phyloP scores from a whole-genome alignment of 2,113 vertebrate species.

The Sceloporus undulatus region DNA sequence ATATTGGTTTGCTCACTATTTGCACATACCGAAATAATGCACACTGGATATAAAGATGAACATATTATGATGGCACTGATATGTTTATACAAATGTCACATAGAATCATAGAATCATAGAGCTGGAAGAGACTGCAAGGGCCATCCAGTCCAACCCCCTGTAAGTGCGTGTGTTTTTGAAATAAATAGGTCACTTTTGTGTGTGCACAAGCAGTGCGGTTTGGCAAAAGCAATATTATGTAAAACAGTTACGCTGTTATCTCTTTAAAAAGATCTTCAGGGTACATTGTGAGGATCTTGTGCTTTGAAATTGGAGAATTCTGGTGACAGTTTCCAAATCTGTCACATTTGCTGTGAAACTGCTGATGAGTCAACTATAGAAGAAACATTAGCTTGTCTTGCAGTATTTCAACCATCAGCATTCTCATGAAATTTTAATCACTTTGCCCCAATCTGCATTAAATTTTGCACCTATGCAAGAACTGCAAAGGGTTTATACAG shows the following conservation, averaged over 20 bases:
- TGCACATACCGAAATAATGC: constrained; percentile 8
- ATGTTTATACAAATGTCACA: not conserved
- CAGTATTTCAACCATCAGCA: not conserved
- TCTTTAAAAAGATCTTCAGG: not conserved
- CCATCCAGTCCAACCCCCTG: not conserved
- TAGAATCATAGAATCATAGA: too few species aligned
- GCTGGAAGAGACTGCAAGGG: too few species aligned
- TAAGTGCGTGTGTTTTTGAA: not conserved
- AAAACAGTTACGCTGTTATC: not conserved
- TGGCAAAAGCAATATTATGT: not conserved
- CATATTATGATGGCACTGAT: not conserved
- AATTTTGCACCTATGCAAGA: not conserved
- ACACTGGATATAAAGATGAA: too few species aligned
- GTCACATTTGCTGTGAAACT: not conserved
- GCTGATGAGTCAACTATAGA: not conserved
- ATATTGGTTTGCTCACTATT: constrained; percentile 49
- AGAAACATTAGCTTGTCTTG: not conserved
- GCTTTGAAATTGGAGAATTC: not conserved
- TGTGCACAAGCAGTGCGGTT: not conserved
- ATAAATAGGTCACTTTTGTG: not conserved
- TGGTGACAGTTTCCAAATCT: not conserved
- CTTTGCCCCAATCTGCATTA: not conserved
- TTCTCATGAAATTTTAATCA: not conserved
- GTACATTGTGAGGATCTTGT: not conserved
- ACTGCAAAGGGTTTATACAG: not conserved